These are phyloP conservation scores for Myotis findleyi DNA, from an alignment of 2,797 vertebrate genomes.

Conservation along the genomic window DNA sequence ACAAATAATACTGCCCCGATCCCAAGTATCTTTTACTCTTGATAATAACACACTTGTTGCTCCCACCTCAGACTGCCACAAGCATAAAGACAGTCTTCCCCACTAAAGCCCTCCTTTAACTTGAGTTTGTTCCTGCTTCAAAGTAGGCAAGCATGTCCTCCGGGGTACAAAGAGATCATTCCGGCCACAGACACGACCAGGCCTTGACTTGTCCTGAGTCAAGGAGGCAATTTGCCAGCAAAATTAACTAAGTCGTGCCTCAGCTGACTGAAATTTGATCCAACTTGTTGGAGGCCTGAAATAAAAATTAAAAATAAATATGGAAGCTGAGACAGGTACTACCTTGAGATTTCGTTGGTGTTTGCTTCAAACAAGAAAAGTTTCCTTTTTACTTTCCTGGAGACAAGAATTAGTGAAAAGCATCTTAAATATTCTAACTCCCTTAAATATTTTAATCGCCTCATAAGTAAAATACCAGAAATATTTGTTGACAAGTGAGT, in stretches of 20 bases:
- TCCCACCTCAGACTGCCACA: not conserved
- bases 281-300: not conserved
- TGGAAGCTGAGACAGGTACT: not conserved
- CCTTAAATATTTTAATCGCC: not conserved
- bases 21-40: not conserved
- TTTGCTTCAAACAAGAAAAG: constrained; percentile 29
- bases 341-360: not conserved
- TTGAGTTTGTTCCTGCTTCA: not conserved
- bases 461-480: not conserved
- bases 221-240: not conserved
- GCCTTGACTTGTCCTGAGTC: constrained; percentile 6
- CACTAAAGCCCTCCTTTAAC: not conserved
- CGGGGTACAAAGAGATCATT: not conserved
- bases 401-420: not conserved
- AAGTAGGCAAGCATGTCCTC: not conserved
- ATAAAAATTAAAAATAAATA: constrained; percentile 41
- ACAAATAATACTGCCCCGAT: not conserved
- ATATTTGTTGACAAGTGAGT: not conserved
- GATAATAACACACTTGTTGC: not conserved
- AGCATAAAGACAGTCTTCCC: not conserved
- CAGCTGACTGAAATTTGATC: not conserved
- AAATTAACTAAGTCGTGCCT: constrained; percentile 6
- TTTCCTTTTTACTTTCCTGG: not conserved
- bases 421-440: not conserved
- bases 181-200: not conserved